Percentiles rank a stretch among this genome's conserved stretches.
Evolutionary conservation across 1,140 invertebrate species (phyloP).

Genomic region (Heliothis subflexa): DNA sequence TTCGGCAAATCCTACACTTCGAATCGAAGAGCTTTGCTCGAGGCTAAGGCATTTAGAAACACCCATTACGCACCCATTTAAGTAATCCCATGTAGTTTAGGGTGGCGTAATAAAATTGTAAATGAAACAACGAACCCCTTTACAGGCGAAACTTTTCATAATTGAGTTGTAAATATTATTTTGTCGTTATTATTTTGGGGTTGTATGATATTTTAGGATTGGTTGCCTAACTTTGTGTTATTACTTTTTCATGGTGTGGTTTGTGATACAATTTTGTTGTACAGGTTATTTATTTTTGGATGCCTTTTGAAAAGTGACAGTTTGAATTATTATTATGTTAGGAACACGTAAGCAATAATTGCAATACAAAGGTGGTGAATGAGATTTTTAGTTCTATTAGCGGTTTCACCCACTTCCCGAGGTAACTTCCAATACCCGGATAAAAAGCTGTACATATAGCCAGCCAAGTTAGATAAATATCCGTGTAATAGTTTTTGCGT

Average conservation of each 20-base stretch:
- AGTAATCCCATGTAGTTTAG: constrained; percentile 61
- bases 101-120: constrained; percentile 57
- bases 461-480: too few relatives aligned
- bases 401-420: too few relatives aligned
- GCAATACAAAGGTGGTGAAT: too few relatives aligned
- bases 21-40: constrained; percentile 11
- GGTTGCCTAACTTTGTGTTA: neutral
- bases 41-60: constrained; percentile 55
- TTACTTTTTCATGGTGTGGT: neutral
- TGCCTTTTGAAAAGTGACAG: neutral
- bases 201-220: constrained; percentile 5
- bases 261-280: neutral
- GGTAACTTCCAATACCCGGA: too few relatives aligned
- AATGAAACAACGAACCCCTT: constrained; percentile 49
- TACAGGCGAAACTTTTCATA: constrained; percentile 49
- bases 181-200: constrained; percentile 4
- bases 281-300: neutral
- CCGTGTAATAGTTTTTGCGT: too few relatives aligned
- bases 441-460: too few relatives aligned
- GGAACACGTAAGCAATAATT: too few relatives aligned
- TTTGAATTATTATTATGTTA: too few relatives aligned
- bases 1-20: neutral
- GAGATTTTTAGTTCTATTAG: too few relatives aligned
- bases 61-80: constrained; percentile 63
- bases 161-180: constrained; percentile 51